Evolutionary conservation across 2,797 vertebrate genomes (phyloP).

Genomic region (Apogon hyalosoma): DNA sequence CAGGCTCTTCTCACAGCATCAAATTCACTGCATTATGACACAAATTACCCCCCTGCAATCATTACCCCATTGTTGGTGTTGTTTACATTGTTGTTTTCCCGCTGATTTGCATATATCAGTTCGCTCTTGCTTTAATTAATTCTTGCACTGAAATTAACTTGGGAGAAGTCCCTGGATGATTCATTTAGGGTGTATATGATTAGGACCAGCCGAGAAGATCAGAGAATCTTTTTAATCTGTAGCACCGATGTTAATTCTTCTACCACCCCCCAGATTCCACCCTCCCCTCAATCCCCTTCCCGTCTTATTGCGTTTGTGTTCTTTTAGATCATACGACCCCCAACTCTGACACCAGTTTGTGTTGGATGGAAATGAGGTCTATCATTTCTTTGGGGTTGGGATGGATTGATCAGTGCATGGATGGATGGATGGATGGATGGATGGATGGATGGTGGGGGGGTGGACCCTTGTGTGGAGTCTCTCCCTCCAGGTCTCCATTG

Average conservation of each 20-base stretch:
- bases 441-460: constrained; percentile 19
- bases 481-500: constrained; percentile 66
- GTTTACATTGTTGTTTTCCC: constrained; percentile 74
- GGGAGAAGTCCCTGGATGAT: constrained; percentile 74
- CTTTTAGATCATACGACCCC: constrained; percentile 54
- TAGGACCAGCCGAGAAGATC: constrained; percentile 76
- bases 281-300: constrained; percentile 26
- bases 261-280: constrained; percentile 26
- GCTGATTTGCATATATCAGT: constrained; percentile 57
- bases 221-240: constrained; percentile 72
- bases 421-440: constrained; percentile 14
- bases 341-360: constrained; percentile 36
- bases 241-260: constrained; percentile 69
- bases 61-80: constrained; percentile 67
- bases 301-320: constrained; percentile 56
- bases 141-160: constrained; percentile 63
- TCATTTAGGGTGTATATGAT: constrained; percentile 77
- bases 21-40: constrained; percentile 66
- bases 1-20: constrained; percentile 42
- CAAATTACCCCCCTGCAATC: constrained; percentile 58
- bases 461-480: constrained; percentile 44
- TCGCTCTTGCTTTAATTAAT: constrained; percentile 71
- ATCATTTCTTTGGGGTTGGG: constrained; percentile 42
- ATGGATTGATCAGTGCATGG: constrained; percentile 51
- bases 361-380: constrained; percentile 66